Percentiles rank a stretch among this genome's conserved stretches.
Conservation (phyloP, 2,888 invertebrate species). For the Acronicta leporina region DNA sequence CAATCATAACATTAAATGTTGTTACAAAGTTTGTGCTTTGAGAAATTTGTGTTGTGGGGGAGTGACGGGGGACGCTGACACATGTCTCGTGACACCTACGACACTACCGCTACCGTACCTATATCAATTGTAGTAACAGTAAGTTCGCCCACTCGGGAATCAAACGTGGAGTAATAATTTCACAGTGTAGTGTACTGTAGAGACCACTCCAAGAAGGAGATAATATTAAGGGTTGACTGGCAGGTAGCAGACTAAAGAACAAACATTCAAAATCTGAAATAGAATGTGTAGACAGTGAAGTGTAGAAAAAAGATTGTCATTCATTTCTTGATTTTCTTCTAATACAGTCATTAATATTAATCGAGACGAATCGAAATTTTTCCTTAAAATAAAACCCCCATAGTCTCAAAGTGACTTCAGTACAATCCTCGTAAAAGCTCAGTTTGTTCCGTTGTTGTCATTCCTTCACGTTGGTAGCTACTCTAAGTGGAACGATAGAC, state of each 20-base stretch:
- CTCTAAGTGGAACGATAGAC: slow-evolving; percentile 4
- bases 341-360: too few species aligned
- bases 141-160: slow-evolving; percentile 14
- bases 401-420: too few species aligned
- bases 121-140: slow-evolving; percentile 12
- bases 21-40: slow-evolving; percentile 66
- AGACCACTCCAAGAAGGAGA: too few species aligned
- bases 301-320: too few species aligned
- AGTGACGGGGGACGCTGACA: slow-evolving; percentile 33
- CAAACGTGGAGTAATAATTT: slow-evolving; percentile 12
- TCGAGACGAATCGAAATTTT: too few species aligned
- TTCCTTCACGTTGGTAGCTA: not conserved
- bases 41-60: slow-evolving; percentile 38
- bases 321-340: too few species aligned
- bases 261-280: too few species aligned
- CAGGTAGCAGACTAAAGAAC: too few species aligned
- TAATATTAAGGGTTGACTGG: too few species aligned
- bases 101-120: slow-evolving; percentile 11
- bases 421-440: not conserved
- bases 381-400: too few species aligned
- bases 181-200: slow-evolving; percentile 8
- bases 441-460: not conserved
- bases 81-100: slow-evolving; percentile 26
- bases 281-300: too few species aligned
- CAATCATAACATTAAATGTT: slow-evolving; percentile 79